Percentiles rank a stretch among this genome's conserved stretches.
These are phyloP conservation scores for Mustela lutreola DNA, from an alignment of 2,113 vertebrate species.

Conservation along the genomic window DNA sequence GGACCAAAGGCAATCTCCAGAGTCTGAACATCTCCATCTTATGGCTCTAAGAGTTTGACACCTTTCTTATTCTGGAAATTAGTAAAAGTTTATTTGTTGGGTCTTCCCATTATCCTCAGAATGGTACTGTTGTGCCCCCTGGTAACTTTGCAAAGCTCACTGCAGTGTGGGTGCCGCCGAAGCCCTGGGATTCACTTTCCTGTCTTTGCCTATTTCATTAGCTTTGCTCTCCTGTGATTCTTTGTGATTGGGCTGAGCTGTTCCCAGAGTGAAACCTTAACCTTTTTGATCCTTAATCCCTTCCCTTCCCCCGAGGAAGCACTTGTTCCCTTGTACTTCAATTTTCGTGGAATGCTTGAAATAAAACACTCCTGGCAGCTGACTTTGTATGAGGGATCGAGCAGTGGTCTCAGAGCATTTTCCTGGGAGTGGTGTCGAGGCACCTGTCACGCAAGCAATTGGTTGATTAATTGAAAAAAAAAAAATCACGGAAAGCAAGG, in stretches of 20 bases:
- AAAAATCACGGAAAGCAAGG: background rate
- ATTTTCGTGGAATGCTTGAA: background rate
- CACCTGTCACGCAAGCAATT: background rate
- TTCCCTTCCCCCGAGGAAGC: background rate
- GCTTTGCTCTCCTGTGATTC: background rate
- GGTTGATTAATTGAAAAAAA: slow-evolving; percentile 44
- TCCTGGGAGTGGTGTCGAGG: background rate
- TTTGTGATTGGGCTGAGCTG: background rate
- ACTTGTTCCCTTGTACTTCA: background rate
- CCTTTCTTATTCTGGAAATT: background rate
- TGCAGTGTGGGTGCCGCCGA: background rate
- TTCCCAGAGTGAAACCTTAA: background rate
- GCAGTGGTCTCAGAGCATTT: background rate
- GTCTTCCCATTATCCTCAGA: background rate
- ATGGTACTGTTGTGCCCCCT: background rate
- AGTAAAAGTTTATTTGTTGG: background rate
- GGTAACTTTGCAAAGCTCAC: background rate
- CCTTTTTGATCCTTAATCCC: slow-evolving; percentile 27
- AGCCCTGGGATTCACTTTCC: background rate
- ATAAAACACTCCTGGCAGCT: background rate
- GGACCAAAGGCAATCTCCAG: background rate
- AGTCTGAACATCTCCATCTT: background rate
- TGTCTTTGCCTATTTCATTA: slow-evolving; percentile 33
- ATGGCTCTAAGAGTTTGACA: background rate
- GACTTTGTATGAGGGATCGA: background rate